These are phyloP conservation scores for Drosophila tropicalis DNA, from an alignment of 1,140 invertebrate genomes.

Conservation along the genomic window DNA sequence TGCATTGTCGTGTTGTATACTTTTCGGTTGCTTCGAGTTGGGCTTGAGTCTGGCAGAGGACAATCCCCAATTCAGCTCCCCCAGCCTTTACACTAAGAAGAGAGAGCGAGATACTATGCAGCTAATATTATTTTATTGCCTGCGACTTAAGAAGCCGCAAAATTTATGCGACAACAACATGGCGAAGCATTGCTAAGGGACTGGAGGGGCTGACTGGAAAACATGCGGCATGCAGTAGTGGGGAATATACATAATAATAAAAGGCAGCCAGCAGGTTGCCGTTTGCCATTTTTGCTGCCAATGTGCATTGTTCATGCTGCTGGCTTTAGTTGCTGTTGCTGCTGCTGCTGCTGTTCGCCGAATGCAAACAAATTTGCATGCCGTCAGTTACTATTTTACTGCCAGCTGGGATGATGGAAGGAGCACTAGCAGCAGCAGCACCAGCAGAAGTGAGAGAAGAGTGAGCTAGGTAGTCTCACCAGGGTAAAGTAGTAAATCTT, in stretches of 20 bases:
- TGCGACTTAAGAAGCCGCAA: constrained; percentile 81
- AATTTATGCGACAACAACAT: constrained; percentile 81
- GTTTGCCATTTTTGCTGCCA: constrained; percentile 65
- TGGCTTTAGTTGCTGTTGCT: constrained; percentile 11
- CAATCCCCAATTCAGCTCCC: too few species aligned
- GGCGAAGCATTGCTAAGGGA: constrained; percentile 3
- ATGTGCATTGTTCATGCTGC: constrained; percentile 57
- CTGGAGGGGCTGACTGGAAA: not conserved
- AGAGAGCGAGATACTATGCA: constrained; percentile 56
- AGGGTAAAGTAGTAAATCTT: constrained; percentile 76
- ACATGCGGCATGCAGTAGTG: constrained; percentile 7
- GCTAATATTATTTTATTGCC: constrained; percentile 82
- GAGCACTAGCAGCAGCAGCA: constrained; percentile 2
- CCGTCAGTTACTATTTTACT: constrained; percentile 81
- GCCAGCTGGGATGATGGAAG: constrained; percentile 61
- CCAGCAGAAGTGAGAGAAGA: not conserved
- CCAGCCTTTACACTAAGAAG: constrained; percentile 1
- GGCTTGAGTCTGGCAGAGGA: too few species aligned
- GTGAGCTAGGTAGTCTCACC: constrained; percentile 28
- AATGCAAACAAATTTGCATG: constrained; percentile 82
- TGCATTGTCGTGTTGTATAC: constrained; percentile 74
- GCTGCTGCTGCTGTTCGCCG: constrained; percentile 38
- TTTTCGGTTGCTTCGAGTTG: constrained; percentile 44
- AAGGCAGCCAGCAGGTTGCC: constrained; percentile 71
- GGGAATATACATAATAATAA: constrained; percentile 68